These are phyloP conservation scores for Smittia aterrima DNA, from an alignment of 2,888 invertebrate genomes.

Conservation along the genomic window DNA sequence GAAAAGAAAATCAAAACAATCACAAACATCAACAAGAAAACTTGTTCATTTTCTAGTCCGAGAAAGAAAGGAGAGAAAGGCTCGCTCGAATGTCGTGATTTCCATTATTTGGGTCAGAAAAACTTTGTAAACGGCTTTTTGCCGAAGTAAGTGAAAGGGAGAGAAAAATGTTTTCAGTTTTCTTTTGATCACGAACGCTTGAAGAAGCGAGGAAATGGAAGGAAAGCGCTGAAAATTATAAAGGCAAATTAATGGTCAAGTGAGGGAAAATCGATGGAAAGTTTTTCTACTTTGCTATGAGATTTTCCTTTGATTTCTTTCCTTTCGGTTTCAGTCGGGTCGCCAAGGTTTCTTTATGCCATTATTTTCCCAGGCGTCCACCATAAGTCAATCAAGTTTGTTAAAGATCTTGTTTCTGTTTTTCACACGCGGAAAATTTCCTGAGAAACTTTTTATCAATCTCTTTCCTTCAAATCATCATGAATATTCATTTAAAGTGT, in stretches of 20 bases:
- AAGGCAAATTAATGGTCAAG: constrained; percentile 41
- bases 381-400: constrained; percentile 33
- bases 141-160: not conserved
- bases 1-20: not conserved
- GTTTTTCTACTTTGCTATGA: constrained; percentile 12
- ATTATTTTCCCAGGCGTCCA: not conserved
- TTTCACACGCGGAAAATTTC: no score
- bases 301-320: constrained; percentile 1
- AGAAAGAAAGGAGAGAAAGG: not conserved
- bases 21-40: constrained; percentile 3
- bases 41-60: not conserved
- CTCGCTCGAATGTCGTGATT: not conserved
- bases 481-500: no score
- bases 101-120: constrained; percentile 24
- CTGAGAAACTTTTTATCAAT: no score
- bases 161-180: not conserved
- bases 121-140: not conserved
- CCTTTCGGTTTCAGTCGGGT: not conserved
- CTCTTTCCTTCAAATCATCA: no score
- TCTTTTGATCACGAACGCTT: not conserved
- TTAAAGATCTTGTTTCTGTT: no score
- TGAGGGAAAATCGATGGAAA: constrained; percentile 33
- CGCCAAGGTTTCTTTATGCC: not conserved
- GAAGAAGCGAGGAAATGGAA: not conserved
- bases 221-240: constrained; percentile 31